A percentile compares a stretch with the other conserved stretches of the same genome.
Conservation (phyloP, 2,113 vertebrate genomes). For the Odocoileus virginianus region DNA sequence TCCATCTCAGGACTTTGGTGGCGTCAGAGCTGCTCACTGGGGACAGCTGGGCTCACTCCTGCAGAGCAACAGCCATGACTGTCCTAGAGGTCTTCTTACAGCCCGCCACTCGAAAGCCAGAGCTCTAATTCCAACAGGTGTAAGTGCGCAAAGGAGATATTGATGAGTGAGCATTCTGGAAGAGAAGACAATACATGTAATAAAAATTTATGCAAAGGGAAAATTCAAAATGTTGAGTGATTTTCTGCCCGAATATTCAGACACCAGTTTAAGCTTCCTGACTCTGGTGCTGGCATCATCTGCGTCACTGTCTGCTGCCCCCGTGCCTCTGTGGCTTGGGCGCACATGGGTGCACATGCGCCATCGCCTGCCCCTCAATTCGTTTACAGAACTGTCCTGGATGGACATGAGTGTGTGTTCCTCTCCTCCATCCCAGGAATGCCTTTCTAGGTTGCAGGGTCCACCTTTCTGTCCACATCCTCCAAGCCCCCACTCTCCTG, state of each 20-base stretch:
- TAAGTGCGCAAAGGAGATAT: rapidly evolving
- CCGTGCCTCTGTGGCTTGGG: rapidly evolving
- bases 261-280: not conserved
- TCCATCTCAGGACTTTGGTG: not conserved
- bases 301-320: not conserved
- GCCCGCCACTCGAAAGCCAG: not conserved
- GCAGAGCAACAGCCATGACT: not conserved
- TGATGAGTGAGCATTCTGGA: not conserved
- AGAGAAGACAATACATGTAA: not conserved
- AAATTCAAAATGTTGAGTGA: not conserved
- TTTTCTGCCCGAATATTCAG: not conserved
- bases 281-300: rapidly evolving
- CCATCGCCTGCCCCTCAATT: too few relatives aligned
- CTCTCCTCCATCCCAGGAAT: not conserved
- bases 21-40: not conserved
- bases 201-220: not conserved
- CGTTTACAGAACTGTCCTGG: rapidly evolving
- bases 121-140: not conserved
- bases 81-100: not conserved
- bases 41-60: not conserved
- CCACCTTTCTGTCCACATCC: not conserved
- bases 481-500: not conserved
- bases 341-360: rapidly evolving
- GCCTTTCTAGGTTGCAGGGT: not conserved
- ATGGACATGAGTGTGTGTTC: rapidly evolving